A percentile compares a stretch with the other conserved stretches of the same genome.
Conservation (phyloP, 1,140 invertebrate species). For the Euwallacea similis region DNA sequence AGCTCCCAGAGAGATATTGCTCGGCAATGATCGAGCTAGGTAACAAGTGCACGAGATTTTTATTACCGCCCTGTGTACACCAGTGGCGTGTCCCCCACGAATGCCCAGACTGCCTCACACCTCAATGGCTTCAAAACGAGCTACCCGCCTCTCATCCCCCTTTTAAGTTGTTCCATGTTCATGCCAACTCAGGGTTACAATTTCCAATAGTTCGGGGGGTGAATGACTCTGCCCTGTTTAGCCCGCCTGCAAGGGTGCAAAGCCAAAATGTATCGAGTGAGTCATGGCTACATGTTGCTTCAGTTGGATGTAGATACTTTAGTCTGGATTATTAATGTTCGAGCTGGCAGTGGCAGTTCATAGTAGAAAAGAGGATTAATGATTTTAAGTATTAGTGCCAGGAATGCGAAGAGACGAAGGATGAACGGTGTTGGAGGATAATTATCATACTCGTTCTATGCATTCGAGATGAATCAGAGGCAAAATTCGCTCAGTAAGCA, state of each 20-base stretch:
- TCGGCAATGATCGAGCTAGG: conserved; percentile 2
- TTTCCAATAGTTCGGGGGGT: conserved; percentile 10
- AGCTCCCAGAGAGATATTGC: conserved; percentile 22
- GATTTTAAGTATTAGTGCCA: too few species aligned
- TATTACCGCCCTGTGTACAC: not conserved
- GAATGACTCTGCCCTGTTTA: conserved; percentile 10
- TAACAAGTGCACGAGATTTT: conserved; percentile 18
- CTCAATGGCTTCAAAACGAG: not conserved
- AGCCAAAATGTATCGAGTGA: conserved; percentile 4
- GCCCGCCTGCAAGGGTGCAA: conserved; percentile 9
- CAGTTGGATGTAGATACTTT: not conserved
- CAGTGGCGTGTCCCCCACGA: conserved; percentile 13
- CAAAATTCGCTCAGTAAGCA: too few species aligned
- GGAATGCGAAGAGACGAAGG: too few species aligned
- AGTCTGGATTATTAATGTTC: too few species aligned
- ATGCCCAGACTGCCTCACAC: not conserved
- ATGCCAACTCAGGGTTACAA: conserved; percentile 1
- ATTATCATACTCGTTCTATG: too few species aligned
- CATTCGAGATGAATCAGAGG: too few species aligned
- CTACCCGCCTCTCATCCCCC: conserved; percentile 1
- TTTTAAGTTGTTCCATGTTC: not conserved
- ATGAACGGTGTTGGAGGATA: too few species aligned
- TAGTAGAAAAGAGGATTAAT: too few species aligned
- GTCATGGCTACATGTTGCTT: conserved; percentile 1
- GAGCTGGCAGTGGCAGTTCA: too few species aligned